These are phyloP conservation scores for Corythaeola cristata DNA, from an alignment of 2,113 vertebrate species.

Conservation along the genomic window DNA sequence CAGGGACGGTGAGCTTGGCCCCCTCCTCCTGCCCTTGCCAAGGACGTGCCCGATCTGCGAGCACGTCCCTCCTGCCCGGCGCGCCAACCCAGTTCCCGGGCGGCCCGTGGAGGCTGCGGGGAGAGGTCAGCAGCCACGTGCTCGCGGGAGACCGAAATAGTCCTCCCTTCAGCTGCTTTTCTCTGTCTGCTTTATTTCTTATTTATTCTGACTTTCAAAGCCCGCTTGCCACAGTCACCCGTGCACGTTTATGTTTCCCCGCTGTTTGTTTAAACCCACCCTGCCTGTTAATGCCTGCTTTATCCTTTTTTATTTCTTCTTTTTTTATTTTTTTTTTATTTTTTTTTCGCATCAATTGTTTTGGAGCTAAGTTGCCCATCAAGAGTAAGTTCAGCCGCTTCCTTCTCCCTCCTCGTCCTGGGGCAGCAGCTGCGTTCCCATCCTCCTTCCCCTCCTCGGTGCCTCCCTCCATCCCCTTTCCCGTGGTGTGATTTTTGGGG, in stretches of 20 bases:
- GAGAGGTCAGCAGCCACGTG: not conserved
- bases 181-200: not conserved
- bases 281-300: slow-evolving; percentile 44
- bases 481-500: not conserved
- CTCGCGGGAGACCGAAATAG: not conserved
- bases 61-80: not conserved
- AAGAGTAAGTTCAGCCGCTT: slow-evolving; percentile 66
- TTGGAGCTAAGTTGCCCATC: slow-evolving; percentile 68
- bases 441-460: not conserved
- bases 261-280: not conserved
- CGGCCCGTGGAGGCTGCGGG: fast-evolving
- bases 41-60: not conserved
- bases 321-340: not conserved
- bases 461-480: not conserved
- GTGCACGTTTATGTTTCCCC: not conserved
- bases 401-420: not conserved
- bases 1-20: fast-evolving
- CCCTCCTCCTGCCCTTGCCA: not conserved
- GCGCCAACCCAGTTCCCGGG: not conserved
- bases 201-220: not conserved
- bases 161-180: not conserved
- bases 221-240: fast-evolving
- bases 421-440: not conserved
- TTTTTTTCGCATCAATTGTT: slow-evolving; percentile 61
- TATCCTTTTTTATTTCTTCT: not conserved